Evolutionary conservation across 1,140 invertebrate genomes (phyloP).

Genomic region (Latrodectus geometricus): DNA sequence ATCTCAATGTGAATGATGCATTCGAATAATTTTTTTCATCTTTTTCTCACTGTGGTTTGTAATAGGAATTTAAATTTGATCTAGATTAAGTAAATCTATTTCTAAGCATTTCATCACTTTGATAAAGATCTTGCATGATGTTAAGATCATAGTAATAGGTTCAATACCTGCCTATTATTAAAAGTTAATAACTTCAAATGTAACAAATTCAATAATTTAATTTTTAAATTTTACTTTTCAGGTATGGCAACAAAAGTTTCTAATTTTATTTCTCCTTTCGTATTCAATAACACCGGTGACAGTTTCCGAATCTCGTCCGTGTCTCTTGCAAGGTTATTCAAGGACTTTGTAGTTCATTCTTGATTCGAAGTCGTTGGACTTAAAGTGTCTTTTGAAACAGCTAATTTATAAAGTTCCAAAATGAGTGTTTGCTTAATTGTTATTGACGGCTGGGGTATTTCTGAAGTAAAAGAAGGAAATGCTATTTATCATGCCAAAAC

Average conservation of each 20-base stretch:
- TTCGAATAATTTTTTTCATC: no score
- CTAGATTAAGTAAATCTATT: no score
- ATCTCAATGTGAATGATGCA: no score
- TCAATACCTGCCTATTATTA: no score
- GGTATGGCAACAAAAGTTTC: neutral
- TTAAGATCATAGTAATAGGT: no score
- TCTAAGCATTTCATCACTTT: no score
- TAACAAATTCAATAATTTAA: no score
- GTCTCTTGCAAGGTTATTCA: slow-evolving; percentile 29
- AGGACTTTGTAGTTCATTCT: slow-evolving; percentile 7
- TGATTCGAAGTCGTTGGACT: neutral
- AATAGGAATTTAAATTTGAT: no score
- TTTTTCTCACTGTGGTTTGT: no score
- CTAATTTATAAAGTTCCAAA: slow-evolving; percentile 7
- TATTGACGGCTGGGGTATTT: slow-evolving; percentile 71
- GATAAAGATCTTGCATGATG: no score
- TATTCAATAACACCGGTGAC: neutral
- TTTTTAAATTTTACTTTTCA: neutral
- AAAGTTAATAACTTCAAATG: no score
- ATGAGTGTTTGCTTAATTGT: slow-evolving; percentile 70
- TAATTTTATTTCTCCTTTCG: slow-evolving; percentile 20
- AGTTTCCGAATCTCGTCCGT: neutral
- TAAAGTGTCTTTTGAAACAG: neutral
- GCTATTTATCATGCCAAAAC: slow-evolving; percentile 70
- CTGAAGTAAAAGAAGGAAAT: slow-evolving; percentile 69